Conservation (phyloP, 2,113 vertebrate species). For the Sphaerodactylus townsendi region DNA sequence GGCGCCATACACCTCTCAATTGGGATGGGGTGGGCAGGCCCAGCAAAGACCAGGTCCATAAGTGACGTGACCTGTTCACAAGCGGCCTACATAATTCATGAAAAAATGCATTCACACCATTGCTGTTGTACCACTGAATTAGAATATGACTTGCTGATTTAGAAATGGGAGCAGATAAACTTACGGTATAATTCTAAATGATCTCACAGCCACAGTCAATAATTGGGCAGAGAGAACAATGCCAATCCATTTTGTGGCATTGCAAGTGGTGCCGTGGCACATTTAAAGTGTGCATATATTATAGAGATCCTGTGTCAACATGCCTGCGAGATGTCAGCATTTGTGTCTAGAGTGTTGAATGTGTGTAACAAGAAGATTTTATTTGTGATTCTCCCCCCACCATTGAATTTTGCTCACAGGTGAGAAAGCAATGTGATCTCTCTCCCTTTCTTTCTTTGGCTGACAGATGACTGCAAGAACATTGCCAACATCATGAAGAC, state of each 20-base stretch:
- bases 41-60: background rate
- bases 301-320: background rate
- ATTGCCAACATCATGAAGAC: constrained; percentile 89
- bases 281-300: background rate
- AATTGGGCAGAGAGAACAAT: too few relatives aligned
- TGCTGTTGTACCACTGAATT: background rate
- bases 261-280: background rate
- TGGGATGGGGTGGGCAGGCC: background rate
- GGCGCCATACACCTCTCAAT: background rate
- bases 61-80: background rate
- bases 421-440: background rate
- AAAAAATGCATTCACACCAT: background rate
- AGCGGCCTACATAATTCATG: background rate
- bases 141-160: background rate
- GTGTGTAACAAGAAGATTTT: too few relatives aligned
- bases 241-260: background rate
- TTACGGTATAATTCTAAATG: too few relatives aligned
- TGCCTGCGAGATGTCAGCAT: background rate
- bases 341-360: background rate
- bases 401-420: background rate
- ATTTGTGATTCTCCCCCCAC: background rate
- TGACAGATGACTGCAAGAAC: constrained; percentile 82
- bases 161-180: background rate
- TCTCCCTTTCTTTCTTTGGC: constrained; percentile 39
- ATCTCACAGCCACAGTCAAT: background rate